Evolutionary conservation across 1,140 invertebrate species (phyloP), one percentile per base, ranked within the genome.

Genomic region (Drosophila sucinea): DNA sequence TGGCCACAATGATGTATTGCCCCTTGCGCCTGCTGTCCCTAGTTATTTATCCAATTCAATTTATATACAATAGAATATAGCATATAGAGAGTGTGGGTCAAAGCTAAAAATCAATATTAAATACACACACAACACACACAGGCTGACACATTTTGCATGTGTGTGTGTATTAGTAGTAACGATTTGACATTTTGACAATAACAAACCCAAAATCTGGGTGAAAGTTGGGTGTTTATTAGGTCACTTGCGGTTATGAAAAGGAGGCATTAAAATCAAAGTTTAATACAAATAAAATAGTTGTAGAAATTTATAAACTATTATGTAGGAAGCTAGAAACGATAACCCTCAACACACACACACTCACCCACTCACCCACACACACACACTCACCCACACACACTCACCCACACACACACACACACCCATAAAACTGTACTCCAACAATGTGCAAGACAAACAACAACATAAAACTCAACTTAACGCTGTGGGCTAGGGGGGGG

Each of bases 381-480:
- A 33, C 1, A 67, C 25, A 67, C 51, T 47, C 41, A 33, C 33
- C 6, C 6, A 8, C 62, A 58, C 58, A 75, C 25, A 75, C 64
- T 11, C 10, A 38, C 35, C 10, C 23, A 51, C 44, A 40, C 29
- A n/a, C 33, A 32, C 23, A 27, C 66, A 27, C 4, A 7, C 1
- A 17, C 8, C 8, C 8, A 29, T 7, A 44, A 40, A 38, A 32
- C 44, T 32, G 60, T 73, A 32, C 8, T 11, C 51, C 62, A 86
- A 86, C 79, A 87, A 87, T 76, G 63, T 68, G 61, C 67, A 86
- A 87, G 79, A 86, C 82, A 86, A 87, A 87, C 83, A 87, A 76
- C 58, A 40, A 66, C 40, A 32, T 8, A 35, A 76, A 51, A 51
- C 44, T 51, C 44, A 25, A 51, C 44, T 51, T 23, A 27, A 51